Conservation (phyloP, 1,140 invertebrate species). For the Hypsibius dujardini region DNA sequence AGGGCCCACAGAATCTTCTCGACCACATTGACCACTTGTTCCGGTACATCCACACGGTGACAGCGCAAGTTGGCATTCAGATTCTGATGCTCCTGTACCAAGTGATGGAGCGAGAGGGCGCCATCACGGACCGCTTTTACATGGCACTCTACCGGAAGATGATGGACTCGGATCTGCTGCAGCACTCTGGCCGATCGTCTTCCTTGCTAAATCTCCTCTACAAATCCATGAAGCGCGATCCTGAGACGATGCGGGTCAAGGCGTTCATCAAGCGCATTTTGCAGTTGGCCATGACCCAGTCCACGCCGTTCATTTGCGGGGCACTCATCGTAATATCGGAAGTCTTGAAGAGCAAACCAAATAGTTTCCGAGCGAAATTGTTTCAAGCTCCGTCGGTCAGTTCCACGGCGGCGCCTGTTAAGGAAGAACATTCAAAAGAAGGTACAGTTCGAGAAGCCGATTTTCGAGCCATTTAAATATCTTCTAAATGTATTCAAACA, state of each 20-base stretch:
- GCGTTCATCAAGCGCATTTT: constrained; percentile 76
- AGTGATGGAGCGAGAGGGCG: constrained; percentile 44
- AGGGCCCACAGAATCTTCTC: constrained; percentile 38
- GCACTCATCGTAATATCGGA: constrained; percentile 61
- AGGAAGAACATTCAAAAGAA: constrained; percentile 32
- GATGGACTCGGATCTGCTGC: constrained; percentile 49
- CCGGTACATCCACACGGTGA: constrained; percentile 58
- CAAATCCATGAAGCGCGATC: constrained; percentile 62
- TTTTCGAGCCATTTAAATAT: background rate
- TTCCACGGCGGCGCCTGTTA: constrained; percentile 29
- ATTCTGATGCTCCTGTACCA: constrained; percentile 70
- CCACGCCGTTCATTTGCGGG: constrained; percentile 49
- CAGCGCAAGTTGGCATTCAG: constrained; percentile 63
- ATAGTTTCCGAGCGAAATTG: constrained; percentile 29
- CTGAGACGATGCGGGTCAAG: constrained; percentile 46
- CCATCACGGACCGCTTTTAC: constrained; percentile 54
- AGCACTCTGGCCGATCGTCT: constrained; percentile 52
- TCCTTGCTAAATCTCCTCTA: constrained; percentile 71
- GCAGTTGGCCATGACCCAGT: constrained; percentile 34
- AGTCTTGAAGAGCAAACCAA: constrained; percentile 35
- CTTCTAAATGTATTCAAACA: background rate
- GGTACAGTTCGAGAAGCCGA: constrained; percentile 28
- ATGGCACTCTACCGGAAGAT: constrained; percentile 71
- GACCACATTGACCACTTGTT: constrained; percentile 67
- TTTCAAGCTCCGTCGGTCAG: constrained; percentile 23